Conservation (phyloP, 2,888 invertebrate genomes). For the Ophion ventricosus region DNA sequence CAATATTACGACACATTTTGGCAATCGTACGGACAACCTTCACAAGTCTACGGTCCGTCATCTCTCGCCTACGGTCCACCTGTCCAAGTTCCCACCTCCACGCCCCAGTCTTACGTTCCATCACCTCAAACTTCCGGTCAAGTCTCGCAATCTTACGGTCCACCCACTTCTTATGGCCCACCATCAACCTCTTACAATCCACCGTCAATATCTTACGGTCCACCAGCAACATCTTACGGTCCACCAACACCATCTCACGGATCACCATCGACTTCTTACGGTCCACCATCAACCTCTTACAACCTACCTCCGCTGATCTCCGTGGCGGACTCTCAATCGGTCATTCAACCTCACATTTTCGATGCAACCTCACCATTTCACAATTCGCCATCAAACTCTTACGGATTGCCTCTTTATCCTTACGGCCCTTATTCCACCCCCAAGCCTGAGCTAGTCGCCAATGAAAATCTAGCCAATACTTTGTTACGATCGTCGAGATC, state of each 20-base stretch:
- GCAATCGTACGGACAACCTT: slow-evolving; percentile 31
- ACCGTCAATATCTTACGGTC: slow-evolving; percentile 30
- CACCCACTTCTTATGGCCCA: slow-evolving; percentile 29
- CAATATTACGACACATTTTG: slow-evolving; percentile 42
- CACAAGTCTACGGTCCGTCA: slow-evolving; percentile 27
- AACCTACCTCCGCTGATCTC: slow-evolving; percentile 14
- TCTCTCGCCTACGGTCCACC: slow-evolving; percentile 30
- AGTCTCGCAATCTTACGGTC: slow-evolving; percentile 26
- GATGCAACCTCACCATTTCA: slow-evolving; percentile 31
- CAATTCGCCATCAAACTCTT: slow-evolving; percentile 10
- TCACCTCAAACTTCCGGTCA: slow-evolving; percentile 30
- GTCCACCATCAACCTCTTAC: slow-evolving; percentile 36
- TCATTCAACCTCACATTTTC: not conserved
- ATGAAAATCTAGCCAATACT: slow-evolving; percentile 25
- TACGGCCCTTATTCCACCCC: slow-evolving; percentile 9
- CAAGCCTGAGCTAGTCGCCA: slow-evolving; percentile 7
- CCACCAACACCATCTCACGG: slow-evolving; percentile 30
- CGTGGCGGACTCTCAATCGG: slow-evolving; percentile 39
- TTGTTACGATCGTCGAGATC: slow-evolving; percentile 39
- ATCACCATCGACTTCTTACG: slow-evolving; percentile 30
- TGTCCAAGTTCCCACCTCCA: slow-evolving; percentile 10
- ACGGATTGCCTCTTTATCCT: slow-evolving; percentile 27
- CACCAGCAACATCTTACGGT: slow-evolving; percentile 29
- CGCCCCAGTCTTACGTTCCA: slow-evolving; percentile 38
- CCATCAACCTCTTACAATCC: slow-evolving; percentile 24